These are phyloP conservation scores for Luidia sarsii DNA, from an alignment of 53 echinoderm and acorn worm species.

Conservation along the genomic window DNA sequence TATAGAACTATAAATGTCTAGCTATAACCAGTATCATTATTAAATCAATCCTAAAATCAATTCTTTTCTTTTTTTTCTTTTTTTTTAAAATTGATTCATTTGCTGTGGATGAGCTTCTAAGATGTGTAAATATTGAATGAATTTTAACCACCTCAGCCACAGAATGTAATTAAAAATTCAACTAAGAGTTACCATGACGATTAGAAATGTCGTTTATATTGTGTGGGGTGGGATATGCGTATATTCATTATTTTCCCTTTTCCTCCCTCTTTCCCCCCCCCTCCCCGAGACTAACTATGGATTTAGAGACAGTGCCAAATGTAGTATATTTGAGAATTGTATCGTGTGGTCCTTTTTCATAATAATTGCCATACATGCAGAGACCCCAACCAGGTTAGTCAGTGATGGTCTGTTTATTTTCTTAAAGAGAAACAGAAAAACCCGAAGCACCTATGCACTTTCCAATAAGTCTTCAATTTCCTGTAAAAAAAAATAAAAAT, in stretches of 20 bases:
- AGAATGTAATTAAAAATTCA: constrained; percentile 15
- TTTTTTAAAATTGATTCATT: constrained; percentile 14
- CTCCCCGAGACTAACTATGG: too few relatives aligned
- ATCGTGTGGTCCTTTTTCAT: not conserved
- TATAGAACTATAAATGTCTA: not conserved
- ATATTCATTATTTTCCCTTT: not conserved
- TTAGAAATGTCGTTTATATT: constrained; percentile 20
- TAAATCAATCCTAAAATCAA: not conserved
- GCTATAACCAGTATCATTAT: not conserved
- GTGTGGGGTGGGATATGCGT: not conserved
- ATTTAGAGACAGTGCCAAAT: constrained; percentile 51
- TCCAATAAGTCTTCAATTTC: not conserved
- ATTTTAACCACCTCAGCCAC: constrained; percentile 19
- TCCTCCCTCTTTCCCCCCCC: too few relatives aligned
- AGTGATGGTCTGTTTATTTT: not conserved
- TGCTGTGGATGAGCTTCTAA: constrained; percentile 43
- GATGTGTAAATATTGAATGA: constrained; percentile 55
- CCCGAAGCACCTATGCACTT: constrained; percentile 36
- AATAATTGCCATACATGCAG: not conserved
- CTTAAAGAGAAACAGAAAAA: not conserved
- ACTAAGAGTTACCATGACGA: not conserved
- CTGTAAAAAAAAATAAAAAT: not conserved
- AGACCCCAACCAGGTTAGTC: not conserved
- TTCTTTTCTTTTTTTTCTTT: too few relatives aligned
- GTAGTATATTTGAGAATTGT: constrained; percentile 11